Evolutionary conservation across 2,113 vertebrate species (phyloP).

Genomic region (Puma concolor): DNA sequence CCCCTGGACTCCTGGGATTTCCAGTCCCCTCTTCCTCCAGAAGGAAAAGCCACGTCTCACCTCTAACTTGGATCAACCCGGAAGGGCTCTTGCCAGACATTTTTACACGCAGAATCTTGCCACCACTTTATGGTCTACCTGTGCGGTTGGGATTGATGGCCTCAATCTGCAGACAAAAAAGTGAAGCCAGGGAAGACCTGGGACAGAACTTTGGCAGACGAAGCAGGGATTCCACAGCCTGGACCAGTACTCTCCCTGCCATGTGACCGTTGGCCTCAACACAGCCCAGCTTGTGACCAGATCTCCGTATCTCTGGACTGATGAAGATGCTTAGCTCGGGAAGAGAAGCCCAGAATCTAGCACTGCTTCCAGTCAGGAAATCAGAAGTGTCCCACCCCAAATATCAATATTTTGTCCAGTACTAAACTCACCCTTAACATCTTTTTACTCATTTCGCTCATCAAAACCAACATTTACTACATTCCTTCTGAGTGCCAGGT

Average conservation of each 20-base stretch:
- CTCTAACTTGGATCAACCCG: background rate
- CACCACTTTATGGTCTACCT: background rate
- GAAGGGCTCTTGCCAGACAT: background rate
- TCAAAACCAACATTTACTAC: background rate
- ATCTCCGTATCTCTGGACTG: accelerated
- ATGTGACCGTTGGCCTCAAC: background rate
- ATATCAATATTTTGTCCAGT: background rate
- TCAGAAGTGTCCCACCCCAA: background rate
- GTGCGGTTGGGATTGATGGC: background rate
- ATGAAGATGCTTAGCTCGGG: background rate
- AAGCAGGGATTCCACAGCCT: no score
- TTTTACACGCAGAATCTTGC: background rate
- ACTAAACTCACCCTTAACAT: background rate
- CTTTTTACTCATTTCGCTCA: background rate
- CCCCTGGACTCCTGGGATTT: background rate
- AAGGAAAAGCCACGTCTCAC: background rate
- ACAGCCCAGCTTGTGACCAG: background rate
- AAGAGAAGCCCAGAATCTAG: background rate
- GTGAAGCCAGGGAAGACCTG: background rate
- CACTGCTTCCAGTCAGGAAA: background rate
- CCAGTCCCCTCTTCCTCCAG: background rate
- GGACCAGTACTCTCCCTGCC: background rate
- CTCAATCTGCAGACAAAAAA: background rate
- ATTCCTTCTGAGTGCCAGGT: background rate
- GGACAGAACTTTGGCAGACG: background rate